These are phyloP conservation scores for Rugalucina vietnamica DNA, from an alignment of 2,888 invertebrate species.

Conservation along the genomic window DNA sequence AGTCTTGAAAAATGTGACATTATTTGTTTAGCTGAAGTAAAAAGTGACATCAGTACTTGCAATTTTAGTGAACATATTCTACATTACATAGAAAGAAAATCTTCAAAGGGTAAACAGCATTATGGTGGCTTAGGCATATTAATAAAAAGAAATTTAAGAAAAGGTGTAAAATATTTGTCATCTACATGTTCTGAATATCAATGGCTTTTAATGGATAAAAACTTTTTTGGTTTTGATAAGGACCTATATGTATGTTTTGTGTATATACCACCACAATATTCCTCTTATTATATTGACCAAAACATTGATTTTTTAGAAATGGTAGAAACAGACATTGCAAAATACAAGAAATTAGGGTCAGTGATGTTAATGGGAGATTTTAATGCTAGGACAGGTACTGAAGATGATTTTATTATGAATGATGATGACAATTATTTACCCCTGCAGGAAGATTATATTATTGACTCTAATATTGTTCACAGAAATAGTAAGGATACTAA, in stretches of 20 bases:
- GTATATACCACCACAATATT: background rate
- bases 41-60: background rate
- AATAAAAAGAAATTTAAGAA: background rate
- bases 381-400: background rate
- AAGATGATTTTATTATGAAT: background rate
- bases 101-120: background rate
- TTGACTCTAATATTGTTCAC: background rate
- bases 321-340: background rate
- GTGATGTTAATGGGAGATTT: background rate
- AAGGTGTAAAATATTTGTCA: constrained; percentile 6
- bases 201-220: constrained; percentile 5
- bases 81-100: background rate
- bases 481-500: background rate
- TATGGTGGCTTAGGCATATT: constrained; percentile 9
- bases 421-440: background rate
- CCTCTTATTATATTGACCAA: background rate
- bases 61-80: background rate
- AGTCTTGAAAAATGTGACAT: background rate
- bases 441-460: background rate
- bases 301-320: background rate
- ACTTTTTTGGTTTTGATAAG: background rate
- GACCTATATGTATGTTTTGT: background rate
- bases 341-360: background rate
- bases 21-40: background rate
- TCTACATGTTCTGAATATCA: background rate